These are phyloP conservation scores for Drepanosiphum platanoidis DNA, from an alignment of 2,888 invertebrate genomes.

Conservation along the genomic window DNA sequence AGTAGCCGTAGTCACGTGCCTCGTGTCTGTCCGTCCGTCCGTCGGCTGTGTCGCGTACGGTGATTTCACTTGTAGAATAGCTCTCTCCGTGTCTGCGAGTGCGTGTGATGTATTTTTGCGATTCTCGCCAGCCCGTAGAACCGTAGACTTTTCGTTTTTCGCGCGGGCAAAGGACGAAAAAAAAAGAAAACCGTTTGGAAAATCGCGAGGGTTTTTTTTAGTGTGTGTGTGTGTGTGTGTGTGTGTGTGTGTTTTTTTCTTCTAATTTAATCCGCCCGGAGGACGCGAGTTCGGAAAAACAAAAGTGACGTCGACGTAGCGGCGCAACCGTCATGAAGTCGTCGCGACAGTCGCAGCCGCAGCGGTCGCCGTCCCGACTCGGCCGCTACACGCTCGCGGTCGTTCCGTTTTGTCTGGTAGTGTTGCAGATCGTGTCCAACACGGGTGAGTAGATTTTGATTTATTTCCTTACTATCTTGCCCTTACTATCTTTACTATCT, in stretches of 20 bases:
- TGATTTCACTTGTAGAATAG: not conserved
- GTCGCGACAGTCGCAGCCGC: slow-evolving; percentile 20
- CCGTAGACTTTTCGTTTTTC: not conserved
- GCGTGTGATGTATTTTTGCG: too few species aligned
- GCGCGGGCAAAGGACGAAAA: too few species aligned
- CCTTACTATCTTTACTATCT: too few species aligned
- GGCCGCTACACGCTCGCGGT: not conserved
- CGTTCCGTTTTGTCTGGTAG: not conserved
- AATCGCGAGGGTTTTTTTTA: too few species aligned
- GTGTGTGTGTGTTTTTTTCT: too few species aligned
- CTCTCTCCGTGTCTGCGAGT: too few species aligned
- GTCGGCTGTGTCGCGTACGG: not conserved
- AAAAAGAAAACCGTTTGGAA: too few species aligned
- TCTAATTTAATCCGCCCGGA: not conserved
- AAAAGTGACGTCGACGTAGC: not conserved
- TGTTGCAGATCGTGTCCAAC: slow-evolving; percentile 17
- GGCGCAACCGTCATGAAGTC: slow-evolving; percentile 3
- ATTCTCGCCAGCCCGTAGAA: not conserved
- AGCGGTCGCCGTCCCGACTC: not conserved
- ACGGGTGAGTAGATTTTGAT: not conserved
- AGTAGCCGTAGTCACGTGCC: slow-evolving; percentile 52
- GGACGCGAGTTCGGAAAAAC: not conserved
- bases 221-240: too few species aligned
- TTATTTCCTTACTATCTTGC: too few species aligned
- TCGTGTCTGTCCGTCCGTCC: not conserved